These are phyloP conservation scores for Aspidiotus rigidus DNA, from an alignment of 2,888 invertebrate species.

Conservation along the genomic window DNA sequence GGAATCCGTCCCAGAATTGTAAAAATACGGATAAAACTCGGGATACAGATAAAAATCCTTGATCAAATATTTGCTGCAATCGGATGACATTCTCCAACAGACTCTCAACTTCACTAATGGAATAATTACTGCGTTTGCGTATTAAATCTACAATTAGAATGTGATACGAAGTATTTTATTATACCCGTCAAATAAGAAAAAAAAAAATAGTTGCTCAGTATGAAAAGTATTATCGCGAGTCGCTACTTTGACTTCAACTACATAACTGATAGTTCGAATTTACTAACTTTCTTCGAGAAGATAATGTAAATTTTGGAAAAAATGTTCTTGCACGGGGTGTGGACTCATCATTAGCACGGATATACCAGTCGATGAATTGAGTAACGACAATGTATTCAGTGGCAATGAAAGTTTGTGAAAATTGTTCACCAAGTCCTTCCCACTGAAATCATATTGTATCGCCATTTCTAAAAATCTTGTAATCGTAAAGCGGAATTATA, in stretches of 20 bases:
- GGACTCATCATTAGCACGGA: not conserved
- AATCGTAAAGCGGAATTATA: not conserved
- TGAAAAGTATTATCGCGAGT: too few species aligned
- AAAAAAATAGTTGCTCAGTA: not conserved
- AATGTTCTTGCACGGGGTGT: not conserved
- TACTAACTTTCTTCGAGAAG: constrained; percentile 10
- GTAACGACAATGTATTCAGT: not conserved
- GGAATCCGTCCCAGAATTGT: constrained; percentile 1
- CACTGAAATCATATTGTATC: not conserved
- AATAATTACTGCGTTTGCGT: not conserved
- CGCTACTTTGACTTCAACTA: too few species aligned
- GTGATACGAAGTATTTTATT: not conserved
- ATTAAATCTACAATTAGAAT: not conserved
- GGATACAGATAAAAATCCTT: not conserved
- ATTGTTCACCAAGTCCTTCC: not conserved
- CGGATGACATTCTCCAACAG: not conserved
- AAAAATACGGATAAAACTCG: not conserved
- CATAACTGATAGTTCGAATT: too few species aligned
- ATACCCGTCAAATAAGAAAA: not conserved
- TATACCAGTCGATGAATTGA: not conserved
- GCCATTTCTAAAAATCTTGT: not conserved
- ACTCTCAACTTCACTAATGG: not conserved
- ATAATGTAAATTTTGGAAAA: not conserved
- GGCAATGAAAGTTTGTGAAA: not conserved
- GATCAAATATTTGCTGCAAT: not conserved